Evolutionary conservation across 2,888 invertebrate genomes (phyloP), one percentile per base, ranked within the genome.

Genomic region (Orthonychiurus folsomi): DNA sequence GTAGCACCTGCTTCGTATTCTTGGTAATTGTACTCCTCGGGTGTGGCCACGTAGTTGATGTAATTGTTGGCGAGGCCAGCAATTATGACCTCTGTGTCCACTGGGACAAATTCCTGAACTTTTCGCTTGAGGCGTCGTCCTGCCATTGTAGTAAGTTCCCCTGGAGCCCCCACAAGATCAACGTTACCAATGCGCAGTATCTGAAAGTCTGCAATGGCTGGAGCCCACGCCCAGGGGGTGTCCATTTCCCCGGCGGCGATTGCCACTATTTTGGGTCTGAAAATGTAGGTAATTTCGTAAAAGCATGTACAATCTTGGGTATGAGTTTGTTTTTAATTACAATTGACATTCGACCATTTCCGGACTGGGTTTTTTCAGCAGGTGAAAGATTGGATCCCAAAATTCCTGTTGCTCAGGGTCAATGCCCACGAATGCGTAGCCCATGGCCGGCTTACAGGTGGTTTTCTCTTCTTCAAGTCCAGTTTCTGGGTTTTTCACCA

Each of bases 121-220:
- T 24, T 52, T 9, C 50, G 54, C 28, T 56, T 28, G 3, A 64
- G 48, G 26, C 64, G 28, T 50, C 64, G n/a, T 2, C 64, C 64
- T 1, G 64, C 37, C 64, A 64, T 64, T 55, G 64, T 64, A 15
- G 64, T 61, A 25, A 61, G 59, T 62, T 64, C 64, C 3, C 64
- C 64, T 18, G 64, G 64, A 1, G 59, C 55, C 2, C 53, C 48
- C 1, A 59, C 58, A 47, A 64, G 21, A 27, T 61, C 54, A 23
- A 64, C 55, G 18, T 2, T 27, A 1, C 64, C 64, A 3, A 64
- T 26, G 20, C 55, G 58, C 20, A 61, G 50, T 9, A 64, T 27
- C 23, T 64, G 61, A 2, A 62, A 27, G 48, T 61, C 61, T 25
- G 59, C 54, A 9, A 59, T 55, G 1, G 58, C 21, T 2, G 64